Evolutionary conservation across 2,113 vertebrate species (phyloP).

Genomic region (Vicugna pacos): DNA sequence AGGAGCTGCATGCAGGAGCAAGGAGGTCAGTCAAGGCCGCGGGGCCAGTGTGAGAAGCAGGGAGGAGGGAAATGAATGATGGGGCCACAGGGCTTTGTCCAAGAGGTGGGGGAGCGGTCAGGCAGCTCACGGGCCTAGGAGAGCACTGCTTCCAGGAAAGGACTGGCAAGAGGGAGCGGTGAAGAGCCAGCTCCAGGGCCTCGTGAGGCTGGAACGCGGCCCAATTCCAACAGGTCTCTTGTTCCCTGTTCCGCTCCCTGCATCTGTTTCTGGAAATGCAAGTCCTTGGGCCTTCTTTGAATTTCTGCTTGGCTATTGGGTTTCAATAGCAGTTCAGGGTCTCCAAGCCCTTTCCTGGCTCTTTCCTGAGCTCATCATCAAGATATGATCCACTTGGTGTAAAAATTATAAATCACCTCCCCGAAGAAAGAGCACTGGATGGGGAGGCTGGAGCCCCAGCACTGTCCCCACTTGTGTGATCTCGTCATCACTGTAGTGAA

Average conservation of each 20-base stretch:
- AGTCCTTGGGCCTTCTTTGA: not conserved
- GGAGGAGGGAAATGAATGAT: not conserved
- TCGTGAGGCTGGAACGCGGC: not conserved
- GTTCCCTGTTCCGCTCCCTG: not conserved
- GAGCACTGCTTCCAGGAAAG: not conserved
- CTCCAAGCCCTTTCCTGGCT: not conserved
- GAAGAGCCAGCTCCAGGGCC: not conserved
- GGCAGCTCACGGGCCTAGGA: not conserved
- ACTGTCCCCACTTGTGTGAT: not conserved
- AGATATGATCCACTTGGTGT: not conserved
- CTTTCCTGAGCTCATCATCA: not conserved
- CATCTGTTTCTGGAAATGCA: not conserved
- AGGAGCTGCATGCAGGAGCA: not conserved
- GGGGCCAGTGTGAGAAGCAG: not conserved
- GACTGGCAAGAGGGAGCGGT: not conserved
- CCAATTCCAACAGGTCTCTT: not conserved
- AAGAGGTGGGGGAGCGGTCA: not conserved
- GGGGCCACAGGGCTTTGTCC: not conserved
- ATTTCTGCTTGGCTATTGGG: not conserved
- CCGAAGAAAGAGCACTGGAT: not conserved
- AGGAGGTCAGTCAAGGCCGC: not conserved
- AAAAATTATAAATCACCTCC: not conserved
- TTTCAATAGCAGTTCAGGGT: not conserved
- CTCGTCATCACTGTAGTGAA: not conserved
- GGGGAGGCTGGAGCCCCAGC: not conserved